Evolutionary conservation across 2,113 vertebrate species (phyloP).

Genomic region (Uropsilus gracilis): DNA sequence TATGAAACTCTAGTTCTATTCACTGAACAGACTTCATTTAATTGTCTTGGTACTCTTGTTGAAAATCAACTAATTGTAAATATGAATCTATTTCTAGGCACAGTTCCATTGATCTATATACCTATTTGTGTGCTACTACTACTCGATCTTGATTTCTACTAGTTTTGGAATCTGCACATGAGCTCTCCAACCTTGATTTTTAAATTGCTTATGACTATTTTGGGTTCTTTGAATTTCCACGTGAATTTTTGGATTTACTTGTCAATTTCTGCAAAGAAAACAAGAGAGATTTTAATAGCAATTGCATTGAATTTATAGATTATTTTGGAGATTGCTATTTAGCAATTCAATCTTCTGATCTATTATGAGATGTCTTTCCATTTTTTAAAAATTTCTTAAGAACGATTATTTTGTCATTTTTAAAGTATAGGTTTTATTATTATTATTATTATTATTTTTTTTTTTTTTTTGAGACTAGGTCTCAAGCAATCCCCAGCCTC

Average conservation of each 20-base stretch:
- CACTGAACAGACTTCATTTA: too few relatives aligned
- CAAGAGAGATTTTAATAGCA: background rate
- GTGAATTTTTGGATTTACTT: background rate
- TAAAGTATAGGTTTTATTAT: background rate
- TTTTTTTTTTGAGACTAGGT: too few relatives aligned
- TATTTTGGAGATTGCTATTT: background rate
- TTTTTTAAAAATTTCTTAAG: constrained; percentile 1
- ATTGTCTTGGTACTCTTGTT: background rate
- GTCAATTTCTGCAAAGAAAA: background rate
- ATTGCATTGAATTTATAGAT: background rate
- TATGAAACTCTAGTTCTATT: too few relatives aligned
- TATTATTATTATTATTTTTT: too few relatives aligned
- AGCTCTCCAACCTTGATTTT: too few relatives aligned
- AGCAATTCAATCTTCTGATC: background rate
- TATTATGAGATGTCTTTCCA: background rate
- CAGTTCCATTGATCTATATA: background rate
- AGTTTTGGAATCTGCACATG: constrained; percentile 8
- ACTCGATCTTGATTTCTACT: background rate
- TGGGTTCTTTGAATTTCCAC: background rate
- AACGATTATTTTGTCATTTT: background rate
- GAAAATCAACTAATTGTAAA: background rate
- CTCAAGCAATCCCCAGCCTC: too few relatives aligned
- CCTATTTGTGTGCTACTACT: background rate
- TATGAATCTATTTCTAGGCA: background rate
- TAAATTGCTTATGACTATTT: background rate